Percentiles rank a stretch among this genome's conserved stretches.
phyloP scores from a whole-genome alignment of 2,113 vertebrate species.

The Neopipo cinnamomea region DNA sequence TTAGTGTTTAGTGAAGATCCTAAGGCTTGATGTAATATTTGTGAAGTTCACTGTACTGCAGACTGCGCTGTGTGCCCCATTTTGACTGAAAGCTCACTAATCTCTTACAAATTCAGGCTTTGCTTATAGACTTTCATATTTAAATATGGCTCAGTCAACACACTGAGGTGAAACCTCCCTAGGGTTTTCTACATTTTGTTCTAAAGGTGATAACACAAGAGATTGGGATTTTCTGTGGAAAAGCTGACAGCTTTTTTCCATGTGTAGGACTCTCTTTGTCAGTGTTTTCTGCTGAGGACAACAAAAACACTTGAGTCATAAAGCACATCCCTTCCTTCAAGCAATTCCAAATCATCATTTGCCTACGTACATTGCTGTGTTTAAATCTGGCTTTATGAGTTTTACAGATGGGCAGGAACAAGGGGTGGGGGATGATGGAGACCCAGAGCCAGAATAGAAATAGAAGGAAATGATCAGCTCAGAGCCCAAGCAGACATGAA shows the following conservation, averaged over 20 bases:
- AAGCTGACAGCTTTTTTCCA: not conserved
- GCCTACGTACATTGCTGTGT: not conserved
- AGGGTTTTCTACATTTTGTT: not conserved
- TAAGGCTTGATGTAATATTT: not conserved
- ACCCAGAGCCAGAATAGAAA: constrained; percentile 9
- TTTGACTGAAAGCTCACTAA: not conserved
- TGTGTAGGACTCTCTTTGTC: not conserved
- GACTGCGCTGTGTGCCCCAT: not conserved
- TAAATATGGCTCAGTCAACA: not conserved
- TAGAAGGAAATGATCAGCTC: not conserved
- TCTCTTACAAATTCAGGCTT: not conserved
- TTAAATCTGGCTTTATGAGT: constrained; percentile 10
- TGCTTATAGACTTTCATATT: not conserved
- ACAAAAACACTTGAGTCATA: not conserved
- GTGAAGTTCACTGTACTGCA: not conserved
- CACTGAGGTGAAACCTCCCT: not conserved
- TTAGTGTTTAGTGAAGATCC: not conserved
- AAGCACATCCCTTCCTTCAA: constrained; percentile 34
- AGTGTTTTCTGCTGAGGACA: not conserved
- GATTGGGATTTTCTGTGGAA: not conserved
- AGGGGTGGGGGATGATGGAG: not conserved
- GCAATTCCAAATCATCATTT: not conserved
- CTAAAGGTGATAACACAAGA: not conserved
- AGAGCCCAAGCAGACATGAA: not conserved
- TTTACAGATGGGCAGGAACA: constrained; percentile 47